Conservation (phyloP, 2,113 vertebrate species). For the Paracanthobrama guichenoti region DNA sequence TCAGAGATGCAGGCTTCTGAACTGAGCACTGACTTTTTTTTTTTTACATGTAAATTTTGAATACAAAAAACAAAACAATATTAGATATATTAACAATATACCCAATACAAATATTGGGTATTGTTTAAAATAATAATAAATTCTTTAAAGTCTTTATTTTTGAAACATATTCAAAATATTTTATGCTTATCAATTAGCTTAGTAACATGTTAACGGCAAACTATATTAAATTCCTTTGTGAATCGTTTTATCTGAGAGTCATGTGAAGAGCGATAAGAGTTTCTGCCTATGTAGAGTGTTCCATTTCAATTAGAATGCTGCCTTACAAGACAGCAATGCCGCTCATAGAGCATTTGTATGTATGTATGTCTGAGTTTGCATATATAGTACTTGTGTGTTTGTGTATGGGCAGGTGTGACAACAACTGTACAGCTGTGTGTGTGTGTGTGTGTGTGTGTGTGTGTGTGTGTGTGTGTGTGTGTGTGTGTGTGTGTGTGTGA, state of each 20-base stretch:
- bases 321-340: not conserved
- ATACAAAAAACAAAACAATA: no score
- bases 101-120: not conserved
- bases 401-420: not conserved
- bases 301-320: not conserved
- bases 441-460: not conserved
- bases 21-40: no score
- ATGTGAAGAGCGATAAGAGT: not conserved
- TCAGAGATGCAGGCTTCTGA: no score
- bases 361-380: not conserved
- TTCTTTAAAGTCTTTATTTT: not conserved
- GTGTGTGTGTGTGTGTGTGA: not conserved
- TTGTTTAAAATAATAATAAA: not conserved
- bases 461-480: not conserved
- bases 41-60: not conserved
- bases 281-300: not conserved
- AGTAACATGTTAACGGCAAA: no score
- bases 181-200: not conserved
- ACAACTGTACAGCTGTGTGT: constrained; percentile 11
- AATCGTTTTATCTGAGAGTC: not conserved
- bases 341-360: not conserved
- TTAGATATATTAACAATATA: no score
- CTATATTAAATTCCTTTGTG: no score
- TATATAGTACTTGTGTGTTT: not conserved
- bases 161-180: not conserved